A percentile compares a stretch with the other conserved stretches of the same genome.
Conservation (phyloP, 2,797 vertebrate genomes). For the Megaceryle alcyon region DNA sequence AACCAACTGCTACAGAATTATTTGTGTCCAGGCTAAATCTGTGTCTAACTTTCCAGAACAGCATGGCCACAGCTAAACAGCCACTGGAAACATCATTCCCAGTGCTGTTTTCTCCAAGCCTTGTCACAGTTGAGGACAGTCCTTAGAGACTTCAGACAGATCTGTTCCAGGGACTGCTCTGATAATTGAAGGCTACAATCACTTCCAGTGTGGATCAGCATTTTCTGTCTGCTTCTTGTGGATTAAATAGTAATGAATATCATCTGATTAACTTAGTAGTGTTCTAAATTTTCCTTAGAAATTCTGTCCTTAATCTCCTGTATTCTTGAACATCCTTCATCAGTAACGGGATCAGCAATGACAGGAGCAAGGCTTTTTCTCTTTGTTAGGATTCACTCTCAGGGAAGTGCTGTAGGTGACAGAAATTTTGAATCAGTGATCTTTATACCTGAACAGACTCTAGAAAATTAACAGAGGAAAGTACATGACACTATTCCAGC, state of each 20-base stretch:
- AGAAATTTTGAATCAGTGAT: neutral
- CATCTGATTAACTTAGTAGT: neutral
- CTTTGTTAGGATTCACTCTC: neutral
- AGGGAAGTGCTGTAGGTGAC: neutral
- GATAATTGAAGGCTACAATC: neutral
- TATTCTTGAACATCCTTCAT: neutral
- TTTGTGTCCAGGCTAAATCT: neutral
- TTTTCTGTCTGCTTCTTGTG: neutral
- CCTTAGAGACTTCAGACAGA: neutral
- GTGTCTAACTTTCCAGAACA: neutral
- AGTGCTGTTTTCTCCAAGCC: neutral
- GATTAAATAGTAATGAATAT: neutral
- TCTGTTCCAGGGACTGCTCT: neutral
- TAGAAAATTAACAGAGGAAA: neutral
- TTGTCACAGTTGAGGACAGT: neutral
- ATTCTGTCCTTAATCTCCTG: neutral
- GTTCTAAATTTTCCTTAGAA: neutral
- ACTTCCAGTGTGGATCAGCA: neutral
- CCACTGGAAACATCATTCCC: neutral
- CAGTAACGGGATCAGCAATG: neutral
- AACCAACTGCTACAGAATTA: neutral
- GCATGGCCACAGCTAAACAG: neutral
- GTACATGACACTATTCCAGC: neutral
- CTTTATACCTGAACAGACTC: neutral
- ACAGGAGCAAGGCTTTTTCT: neutral